These are phyloP conservation scores for Rutilus rutilus DNA, from an alignment of 2,113 vertebrate genomes.

Conservation along the genomic window DNA sequence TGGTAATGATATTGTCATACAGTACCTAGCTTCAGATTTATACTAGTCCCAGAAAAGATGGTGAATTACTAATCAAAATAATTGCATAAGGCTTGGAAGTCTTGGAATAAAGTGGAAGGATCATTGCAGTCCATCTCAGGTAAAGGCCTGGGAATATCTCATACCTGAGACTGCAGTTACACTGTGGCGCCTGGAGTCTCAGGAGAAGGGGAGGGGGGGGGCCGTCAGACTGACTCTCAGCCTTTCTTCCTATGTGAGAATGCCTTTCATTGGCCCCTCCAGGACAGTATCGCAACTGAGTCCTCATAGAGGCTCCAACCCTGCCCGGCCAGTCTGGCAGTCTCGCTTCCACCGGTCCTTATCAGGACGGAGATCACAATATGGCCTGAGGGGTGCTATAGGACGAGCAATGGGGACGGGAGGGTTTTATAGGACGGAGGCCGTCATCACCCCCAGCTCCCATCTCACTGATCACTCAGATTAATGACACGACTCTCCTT, in stretches of 20 bases:
- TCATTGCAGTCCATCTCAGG: constrained; percentile 65
- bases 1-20: too few species aligned
- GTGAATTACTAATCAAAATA: constrained; percentile 32
- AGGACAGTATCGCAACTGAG: constrained; percentile 71
- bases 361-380: constrained; percentile 69
- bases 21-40: not conserved
- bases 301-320: constrained; percentile 63
- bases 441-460: constrained; percentile 60
- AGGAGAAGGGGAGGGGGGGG: constrained; percentile 59
- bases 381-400: constrained; percentile 64
- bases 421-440: constrained; percentile 42
- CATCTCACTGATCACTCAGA: constrained; percentile 67
- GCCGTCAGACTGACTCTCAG: constrained; percentile 76
- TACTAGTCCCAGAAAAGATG: not conserved
- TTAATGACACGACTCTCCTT: constrained; percentile 68
- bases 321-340: constrained; percentile 69
- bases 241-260: constrained; percentile 70
- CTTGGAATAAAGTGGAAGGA: constrained; percentile 32
- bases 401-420: constrained; percentile 48
- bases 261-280: constrained; percentile 76
- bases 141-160: constrained; percentile 78
- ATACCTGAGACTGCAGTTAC: constrained; percentile 91
- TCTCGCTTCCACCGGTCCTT: constrained; percentile 68
- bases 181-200: constrained; percentile 86
- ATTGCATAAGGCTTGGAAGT: constrained; percentile 45